Evolutionary conservation across 1,140 invertebrate genomes (phyloP), one percentile per base, ranked within the genome.

Genomic region (Drosophila sp.): DNA sequence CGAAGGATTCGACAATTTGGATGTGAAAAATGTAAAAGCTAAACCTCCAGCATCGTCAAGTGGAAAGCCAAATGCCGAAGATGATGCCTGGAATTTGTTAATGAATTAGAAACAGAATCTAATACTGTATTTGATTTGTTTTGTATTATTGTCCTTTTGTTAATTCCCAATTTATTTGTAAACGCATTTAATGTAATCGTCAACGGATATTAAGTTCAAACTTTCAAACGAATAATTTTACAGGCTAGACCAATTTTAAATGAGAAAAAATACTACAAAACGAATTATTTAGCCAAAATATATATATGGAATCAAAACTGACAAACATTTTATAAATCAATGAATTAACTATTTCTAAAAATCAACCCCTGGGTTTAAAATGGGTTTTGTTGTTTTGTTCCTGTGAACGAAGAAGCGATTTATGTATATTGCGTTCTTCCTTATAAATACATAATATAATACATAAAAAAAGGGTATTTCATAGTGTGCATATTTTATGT

Each of bases 71-170:
- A 89, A 21, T 36, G 79, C 93, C 16, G 93, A 94, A 76, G 93
- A 94, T 36, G 93, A 94, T 79, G 93, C 93, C 38, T 94, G 93
- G 93, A 92, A 94, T 73, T 93, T 94, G 89, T 76, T 94, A 65
- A 93, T 94, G 90, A 92, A 93, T 83, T 94, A 93, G 91, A 53
- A 40, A 43, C 21, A 48, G 14, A 36, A 25, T 7, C 14, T 9
- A 57, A 54, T 62, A 58, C 51, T 70, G 61, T 69, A 63, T 58
- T 78, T 66, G 38, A 75, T 87, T 81, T 73, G 62, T 81, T 87
- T 50, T 78, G 61, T 78, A 73, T 67, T 53, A 69, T 69, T 77
- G 58, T 80, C 59, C 57, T 46, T 71, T 56, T 72, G 74, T 81
- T 72, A 72, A 51, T 66, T 8, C 72, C 64, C 25, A 46, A 53